phyloP scores from a whole-genome alignment of 2,797 vertebrate species.

The Esox masquinongy region DNA sequence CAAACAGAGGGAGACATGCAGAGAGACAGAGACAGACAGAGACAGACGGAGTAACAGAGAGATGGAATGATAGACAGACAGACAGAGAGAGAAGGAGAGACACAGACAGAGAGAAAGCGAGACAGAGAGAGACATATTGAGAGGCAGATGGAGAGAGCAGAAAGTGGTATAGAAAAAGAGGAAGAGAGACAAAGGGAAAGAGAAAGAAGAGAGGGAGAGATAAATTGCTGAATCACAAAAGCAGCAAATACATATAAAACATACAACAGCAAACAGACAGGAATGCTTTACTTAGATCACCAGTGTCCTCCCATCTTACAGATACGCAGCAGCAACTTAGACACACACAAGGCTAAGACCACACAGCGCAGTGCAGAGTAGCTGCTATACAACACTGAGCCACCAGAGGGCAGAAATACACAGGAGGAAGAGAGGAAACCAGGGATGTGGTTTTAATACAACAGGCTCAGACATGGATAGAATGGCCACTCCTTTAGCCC shows the following conservation, averaged over 20 bases:
- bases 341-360: not conserved
- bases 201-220: constrained; percentile 14
- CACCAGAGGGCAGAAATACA: constrained; percentile 61
- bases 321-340: not conserved
- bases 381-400: constrained; percentile 17
- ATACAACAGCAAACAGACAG: not conserved
- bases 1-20: constrained; percentile 35
- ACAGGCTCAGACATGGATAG: not conserved
- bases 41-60: constrained; percentile 15
- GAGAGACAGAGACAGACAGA: constrained; percentile 26
- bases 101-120: not conserved
- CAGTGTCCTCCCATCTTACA: not conserved
- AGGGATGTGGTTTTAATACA: constrained; percentile 19
- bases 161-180: constrained; percentile 3
- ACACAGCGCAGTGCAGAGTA: not conserved
- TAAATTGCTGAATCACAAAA: constrained; percentile 38
- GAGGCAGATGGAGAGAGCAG: constrained; percentile 4
- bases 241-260: constrained; percentile 32
- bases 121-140: constrained; percentile 11
- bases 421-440: constrained; percentile 37
- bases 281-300: not conserved
- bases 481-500: not conserved
- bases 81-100: not conserved
- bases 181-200: not conserved
- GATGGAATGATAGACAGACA: constrained; percentile 10